Evolutionary conservation across 2,797 vertebrate genomes (phyloP), one percentile per base, ranked within the genome.

Genomic region (Botia almorhae): DNA sequence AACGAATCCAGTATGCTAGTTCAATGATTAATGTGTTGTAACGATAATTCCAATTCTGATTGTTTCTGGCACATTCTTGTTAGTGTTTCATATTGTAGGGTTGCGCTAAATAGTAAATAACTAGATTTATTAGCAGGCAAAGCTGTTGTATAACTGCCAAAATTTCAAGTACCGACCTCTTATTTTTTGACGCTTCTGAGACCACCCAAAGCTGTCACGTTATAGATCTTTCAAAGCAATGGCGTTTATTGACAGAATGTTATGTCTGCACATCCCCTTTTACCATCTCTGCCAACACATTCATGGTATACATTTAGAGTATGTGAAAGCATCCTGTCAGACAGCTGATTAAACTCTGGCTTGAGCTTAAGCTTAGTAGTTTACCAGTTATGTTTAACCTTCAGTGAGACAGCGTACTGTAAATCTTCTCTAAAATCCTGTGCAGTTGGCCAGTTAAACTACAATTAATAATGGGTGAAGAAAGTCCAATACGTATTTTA

Each of bases 341-440:
- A 60, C 88, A 85, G 75, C 67, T 7, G 64, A 87, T 86, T 13
- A 87, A 86, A 88, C 86, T 83, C 71, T 81, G 69, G 87, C 74
- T 82, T 84, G 86, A 83, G 76, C 84, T 87, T 85, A 76, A 78
- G 82, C 79, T 87, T 83, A 76, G 74, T 29, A 43, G 16, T 75
- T 75, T 39, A 46, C 63, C 84, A 87, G 85, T 89, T 91, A 92
- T 90, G 90, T 92, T 87, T 88, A 90, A 88, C 76, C 75, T 87
- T 82, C 81, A 61, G 77, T 81, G 85, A 84, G 85, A 76, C 87
- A 82, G 86, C 26, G 7, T 29, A 21, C 56, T 17, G 16, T 6
- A 7, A 10, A 21, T n/a, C n/a, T 58, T 19, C 36, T 60, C 16
- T 72, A 11, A 2, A 55, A 55, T 55, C 43, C 29, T 29, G 55